Conservation (phyloP, 1,140 invertebrate genomes). For the Cheumatopsyche charites region DNA sequence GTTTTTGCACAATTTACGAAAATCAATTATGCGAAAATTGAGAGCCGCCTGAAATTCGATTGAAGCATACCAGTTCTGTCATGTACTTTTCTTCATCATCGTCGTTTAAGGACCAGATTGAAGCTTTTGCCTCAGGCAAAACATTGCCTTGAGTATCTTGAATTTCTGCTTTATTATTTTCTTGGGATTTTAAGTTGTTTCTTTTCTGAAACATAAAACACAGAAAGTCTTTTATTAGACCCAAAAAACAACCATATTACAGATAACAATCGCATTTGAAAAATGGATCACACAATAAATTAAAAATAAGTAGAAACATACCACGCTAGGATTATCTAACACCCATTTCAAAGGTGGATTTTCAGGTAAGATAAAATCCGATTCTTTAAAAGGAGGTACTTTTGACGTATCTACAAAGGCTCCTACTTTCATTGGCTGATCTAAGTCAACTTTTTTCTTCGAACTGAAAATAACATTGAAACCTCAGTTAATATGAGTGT, state of each 20-base stretch:
- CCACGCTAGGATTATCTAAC: conserved; percentile 50
- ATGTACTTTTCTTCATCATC: conserved; percentile 48
- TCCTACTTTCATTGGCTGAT: conserved; percentile 71
- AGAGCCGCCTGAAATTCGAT: no score
- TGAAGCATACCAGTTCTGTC: conserved; percentile 45
- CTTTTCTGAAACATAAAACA: background rate
- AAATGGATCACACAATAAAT: background rate
- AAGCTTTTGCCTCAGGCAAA: conserved; percentile 2
- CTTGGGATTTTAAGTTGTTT: no score
- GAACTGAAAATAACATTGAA: conserved; percentile 56
- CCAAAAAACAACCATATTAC: conserved; percentile 1
- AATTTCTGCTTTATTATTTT: no score
- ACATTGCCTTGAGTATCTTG: background rate
- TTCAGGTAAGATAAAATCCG: conserved; percentile 67
- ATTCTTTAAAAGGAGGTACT: conserved; percentile 60
- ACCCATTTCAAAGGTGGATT: conserved; percentile 72
- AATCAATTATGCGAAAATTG: no score
- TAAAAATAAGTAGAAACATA: background rate
- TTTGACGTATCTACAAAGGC: conserved; percentile 68
- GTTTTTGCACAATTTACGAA: no score
- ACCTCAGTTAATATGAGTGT: background rate
- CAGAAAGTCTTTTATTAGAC: background rate
- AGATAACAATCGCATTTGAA: background rate
- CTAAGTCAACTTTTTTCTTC: conserved; percentile 64
- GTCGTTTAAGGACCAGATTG: conserved; percentile 31